A percentile compares a stretch with the other conserved stretches of the same genome.
Evolutionary conservation across 2,888 invertebrate genomes (phyloP).

Genomic region (Eupithecia tripunctaria): DNA sequence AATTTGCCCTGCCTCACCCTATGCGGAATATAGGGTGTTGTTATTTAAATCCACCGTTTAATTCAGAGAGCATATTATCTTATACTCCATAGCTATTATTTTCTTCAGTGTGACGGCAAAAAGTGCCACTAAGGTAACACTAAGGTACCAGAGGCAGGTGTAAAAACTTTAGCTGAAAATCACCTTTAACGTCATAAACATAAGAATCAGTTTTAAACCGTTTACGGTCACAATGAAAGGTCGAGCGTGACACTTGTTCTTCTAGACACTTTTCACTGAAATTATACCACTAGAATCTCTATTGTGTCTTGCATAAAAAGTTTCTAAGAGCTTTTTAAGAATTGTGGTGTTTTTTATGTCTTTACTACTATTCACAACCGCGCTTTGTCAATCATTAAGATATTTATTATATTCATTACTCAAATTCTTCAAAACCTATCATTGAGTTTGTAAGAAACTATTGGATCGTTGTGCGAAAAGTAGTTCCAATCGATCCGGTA

Average conservation of each 20-base stretch:
- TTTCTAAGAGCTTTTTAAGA: neutral
- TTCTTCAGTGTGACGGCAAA: constrained; percentile 50
- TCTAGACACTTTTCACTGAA: constrained; percentile 46
- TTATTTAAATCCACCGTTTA: neutral
- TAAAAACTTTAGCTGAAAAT: constrained; percentile 21
- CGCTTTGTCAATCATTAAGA: neutral
- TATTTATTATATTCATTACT: neutral
- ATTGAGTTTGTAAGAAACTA: no score
- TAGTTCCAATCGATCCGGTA: no score
- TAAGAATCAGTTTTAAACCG: constrained; percentile 22
- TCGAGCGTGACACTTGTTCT: constrained; percentile 47
- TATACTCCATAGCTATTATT: constrained; percentile 55
- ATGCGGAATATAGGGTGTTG: neutral
- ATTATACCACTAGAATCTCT: constrained; percentile 46
- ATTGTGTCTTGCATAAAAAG: constrained; percentile 16
- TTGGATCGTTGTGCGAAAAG: no score
- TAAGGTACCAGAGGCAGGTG: neutral
- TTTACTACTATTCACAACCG: neutral
- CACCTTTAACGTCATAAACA: constrained; percentile 13
- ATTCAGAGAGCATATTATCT: neutral
- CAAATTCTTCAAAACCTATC: no score
- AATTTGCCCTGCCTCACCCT: constrained; percentile 4
- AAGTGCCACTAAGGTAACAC: constrained; percentile 39
- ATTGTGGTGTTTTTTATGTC: neutral
- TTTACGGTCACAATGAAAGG: constrained; percentile 44